phyloP scores from a whole-genome alignment of 2,113 vertebrate genomes.

The Dipodomys spectabilis region DNA sequence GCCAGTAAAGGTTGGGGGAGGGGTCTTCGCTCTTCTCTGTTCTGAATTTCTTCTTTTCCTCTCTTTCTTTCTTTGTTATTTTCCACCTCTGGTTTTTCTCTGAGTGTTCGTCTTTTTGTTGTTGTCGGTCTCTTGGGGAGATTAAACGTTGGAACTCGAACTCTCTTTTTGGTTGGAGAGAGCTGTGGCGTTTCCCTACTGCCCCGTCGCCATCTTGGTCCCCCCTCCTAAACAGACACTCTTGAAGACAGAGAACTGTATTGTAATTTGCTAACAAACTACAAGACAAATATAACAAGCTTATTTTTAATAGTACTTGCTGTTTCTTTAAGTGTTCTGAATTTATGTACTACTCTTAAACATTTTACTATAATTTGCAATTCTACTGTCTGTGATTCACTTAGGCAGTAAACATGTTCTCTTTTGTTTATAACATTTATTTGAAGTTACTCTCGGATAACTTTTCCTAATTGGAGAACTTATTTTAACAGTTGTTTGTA shows the following conservation, averaged over 20 bases:
- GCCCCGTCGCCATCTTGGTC: too few species aligned
- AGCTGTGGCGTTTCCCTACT: too few species aligned
- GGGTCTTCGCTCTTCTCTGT: too few species aligned
- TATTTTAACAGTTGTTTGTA: slow-evolving; percentile 72
- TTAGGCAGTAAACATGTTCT: slow-evolving; percentile 15
- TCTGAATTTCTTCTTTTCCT: too few species aligned
- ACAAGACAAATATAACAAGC: not conserved
- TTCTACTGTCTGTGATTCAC: slow-evolving; percentile 29
- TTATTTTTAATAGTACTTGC: not conserved
- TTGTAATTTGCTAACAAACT: not conserved
- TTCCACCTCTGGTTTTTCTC: too few species aligned
- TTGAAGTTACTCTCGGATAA: slow-evolving; percentile 60
- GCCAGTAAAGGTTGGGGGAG: too few species aligned
- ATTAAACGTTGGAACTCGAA: too few species aligned
- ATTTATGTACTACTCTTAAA: slow-evolving; percentile 55
- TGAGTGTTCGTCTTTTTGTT: too few species aligned
- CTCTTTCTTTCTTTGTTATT: too few species aligned
- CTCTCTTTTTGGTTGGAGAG: too few species aligned
- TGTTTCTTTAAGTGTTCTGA: not conserved
- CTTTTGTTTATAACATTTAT: slow-evolving; percentile 54
- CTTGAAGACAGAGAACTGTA: not conserved
- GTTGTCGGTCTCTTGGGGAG: too few species aligned
- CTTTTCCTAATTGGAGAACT: slow-evolving; percentile 72
- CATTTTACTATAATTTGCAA: slow-evolving; percentile 17
- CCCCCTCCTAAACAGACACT: too few species aligned